These are phyloP conservation scores for Hirudinaria manillensis DNA, from an alignment of 2,888 invertebrate species.

Conservation along the genomic window DNA sequence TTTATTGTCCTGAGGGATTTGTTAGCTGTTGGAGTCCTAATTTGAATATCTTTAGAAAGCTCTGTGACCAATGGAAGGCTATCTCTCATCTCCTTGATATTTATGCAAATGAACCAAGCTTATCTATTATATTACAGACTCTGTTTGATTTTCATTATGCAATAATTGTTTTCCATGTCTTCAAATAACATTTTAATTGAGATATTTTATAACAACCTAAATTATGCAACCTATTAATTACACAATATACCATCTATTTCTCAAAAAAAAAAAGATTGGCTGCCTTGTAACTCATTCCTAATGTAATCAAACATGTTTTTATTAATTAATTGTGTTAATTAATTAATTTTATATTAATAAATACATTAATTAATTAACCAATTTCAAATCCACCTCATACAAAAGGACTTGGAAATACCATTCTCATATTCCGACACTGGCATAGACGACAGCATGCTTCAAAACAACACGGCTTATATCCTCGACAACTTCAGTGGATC, in stretches of 20 bases:
- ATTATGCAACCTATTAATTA: no score
- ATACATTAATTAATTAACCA: background rate
- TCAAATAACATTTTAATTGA: no score
- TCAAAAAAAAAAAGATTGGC: no score
- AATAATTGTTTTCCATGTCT: no score
- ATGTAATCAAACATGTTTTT: no score
- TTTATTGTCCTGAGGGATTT: background rate
- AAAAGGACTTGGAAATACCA: constrained; percentile 19
- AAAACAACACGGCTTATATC: constrained; percentile 65
- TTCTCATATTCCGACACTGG: constrained; percentile 46
- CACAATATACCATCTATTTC: no score
- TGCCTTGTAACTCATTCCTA: no score
- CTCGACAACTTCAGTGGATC: constrained; percentile 69
- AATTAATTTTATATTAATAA: background rate
- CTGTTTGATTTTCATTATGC: no score
- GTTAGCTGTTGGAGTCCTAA: background rate
- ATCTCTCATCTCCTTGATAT: no score
- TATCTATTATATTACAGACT: no score
- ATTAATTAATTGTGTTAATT: background rate
- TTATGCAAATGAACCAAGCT: background rate
- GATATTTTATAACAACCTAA: no score
- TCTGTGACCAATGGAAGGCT: background rate
- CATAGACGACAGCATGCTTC: constrained; percentile 49
- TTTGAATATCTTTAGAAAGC: background rate
- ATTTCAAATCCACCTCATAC: constrained; percentile 19